Evolutionary conservation across 2,113 vertebrate genomes (phyloP).

Genomic region (Salvator merianae): DNA sequence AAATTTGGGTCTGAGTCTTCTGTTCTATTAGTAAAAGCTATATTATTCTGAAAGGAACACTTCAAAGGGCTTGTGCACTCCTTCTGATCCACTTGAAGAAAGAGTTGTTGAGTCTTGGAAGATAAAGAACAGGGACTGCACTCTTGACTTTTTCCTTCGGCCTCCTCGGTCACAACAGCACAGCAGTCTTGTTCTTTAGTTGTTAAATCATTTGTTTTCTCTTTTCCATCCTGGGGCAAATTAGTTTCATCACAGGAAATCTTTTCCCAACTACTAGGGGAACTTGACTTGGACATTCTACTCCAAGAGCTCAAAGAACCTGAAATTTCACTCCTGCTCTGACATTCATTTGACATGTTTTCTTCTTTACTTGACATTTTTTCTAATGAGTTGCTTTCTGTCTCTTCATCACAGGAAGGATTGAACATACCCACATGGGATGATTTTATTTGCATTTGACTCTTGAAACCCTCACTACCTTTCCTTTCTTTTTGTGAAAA

Average conservation of each 20-base stretch:
- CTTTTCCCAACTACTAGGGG: slow-evolving; percentile 74
- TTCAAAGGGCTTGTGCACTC: background rate
- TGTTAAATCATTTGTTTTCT: background rate
- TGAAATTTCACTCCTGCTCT: slow-evolving; percentile 65
- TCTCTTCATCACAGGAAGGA: slow-evolving; percentile 34
- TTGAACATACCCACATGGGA: background rate
- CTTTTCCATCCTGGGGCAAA: background rate
- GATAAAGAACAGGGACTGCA: accelerated
- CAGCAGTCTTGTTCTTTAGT: slow-evolving; percentile 37
- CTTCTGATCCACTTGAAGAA: background rate
- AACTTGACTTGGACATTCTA: slow-evolving; percentile 59
- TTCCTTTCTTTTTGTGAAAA: background rate
- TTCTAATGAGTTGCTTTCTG: background rate
- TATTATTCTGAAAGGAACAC: background rate
- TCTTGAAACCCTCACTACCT: background rate
- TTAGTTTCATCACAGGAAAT: background rate
- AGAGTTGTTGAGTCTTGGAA: background rate
- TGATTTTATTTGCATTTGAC: slow-evolving; percentile 4
- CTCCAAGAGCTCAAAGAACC: slow-evolving; percentile 74
- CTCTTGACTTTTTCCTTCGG: accelerated
- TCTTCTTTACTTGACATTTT: background rate
- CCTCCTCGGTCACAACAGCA: slow-evolving; percentile 37
- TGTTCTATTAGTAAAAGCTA: background rate
- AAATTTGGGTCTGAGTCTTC: background rate
- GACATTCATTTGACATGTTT: slow-evolving; percentile 10